Base-by-base conservation (phyloP, 1,140 invertebrate genomes). In the Propsilocerus akamusi region DNA sequence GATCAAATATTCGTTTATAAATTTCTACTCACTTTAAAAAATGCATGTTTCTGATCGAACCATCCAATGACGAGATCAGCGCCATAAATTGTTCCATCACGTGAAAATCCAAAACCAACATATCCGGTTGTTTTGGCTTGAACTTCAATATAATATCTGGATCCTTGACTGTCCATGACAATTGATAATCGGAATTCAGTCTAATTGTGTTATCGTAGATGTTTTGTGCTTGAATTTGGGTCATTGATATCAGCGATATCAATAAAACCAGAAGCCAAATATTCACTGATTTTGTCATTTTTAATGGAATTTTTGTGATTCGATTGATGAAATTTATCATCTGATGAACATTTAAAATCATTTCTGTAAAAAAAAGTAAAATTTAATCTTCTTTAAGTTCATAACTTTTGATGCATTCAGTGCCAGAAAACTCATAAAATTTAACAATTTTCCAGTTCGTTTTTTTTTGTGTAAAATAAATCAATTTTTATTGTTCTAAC, bases 41-140 rank as follows among this genome's bases (percentile, higher is more conserved):
- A 75, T 54, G 77, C 73, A 64, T 78, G 76, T 63, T 75, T 75
- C 55, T 77, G 73, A 65, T 78, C 74, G 50, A 79, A 74, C 81
- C 80, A 83, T 32, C 80, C 81, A 57, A 81, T 73, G 55, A 82
- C 75, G 61, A 83, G 75, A 68, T 84, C 80, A 49, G 78, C 70
- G 32, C 77, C 77, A 49, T 71, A 70, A 68, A 77, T 72, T 55
- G 76, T 74, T 48, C 81, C 80, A 61, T 80, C 79, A 51, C 73
- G 75, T 54, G 82, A 86, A 59, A 87, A 81, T 48, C 85, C 85
- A 56, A 88, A 77, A 17, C 82, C 83, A 51, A 88, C 75, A 63
- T 85, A 89, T 53, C 86, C 86, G 55, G 74, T 72, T 37, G 83
- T 85, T 65, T 72, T 77, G 56, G 83, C 83, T 69, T 84, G 81